A percentile compares a stretch with the other conserved stretches of the same genome.
These are phyloP conservation scores for Phyllotreta cruciferae DNA, from an alignment of 2,888 invertebrate species.

Conservation along the genomic window DNA sequence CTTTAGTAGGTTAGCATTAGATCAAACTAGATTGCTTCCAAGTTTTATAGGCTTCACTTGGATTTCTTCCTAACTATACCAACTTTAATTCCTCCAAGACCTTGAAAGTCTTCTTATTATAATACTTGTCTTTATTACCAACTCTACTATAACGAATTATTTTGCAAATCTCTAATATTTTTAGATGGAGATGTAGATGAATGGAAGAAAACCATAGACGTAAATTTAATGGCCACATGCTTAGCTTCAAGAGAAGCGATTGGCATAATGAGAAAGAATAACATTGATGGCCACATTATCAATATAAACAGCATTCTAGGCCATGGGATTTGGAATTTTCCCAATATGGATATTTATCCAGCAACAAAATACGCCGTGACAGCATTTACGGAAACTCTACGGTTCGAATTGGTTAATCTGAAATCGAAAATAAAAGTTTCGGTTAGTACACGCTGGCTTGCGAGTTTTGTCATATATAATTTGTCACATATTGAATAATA, in stretches of 20 bases:
- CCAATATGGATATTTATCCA: constrained; percentile 12
- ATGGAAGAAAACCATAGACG: constrained; percentile 42
- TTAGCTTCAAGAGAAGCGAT: constrained; percentile 7
- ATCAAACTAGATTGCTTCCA: too few species aligned
- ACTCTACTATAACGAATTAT: too few species aligned
- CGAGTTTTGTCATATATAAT: too few species aligned
- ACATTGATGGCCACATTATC: constrained; percentile 29
- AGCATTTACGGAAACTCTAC: constrained; percentile 12
- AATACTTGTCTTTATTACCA: too few species aligned
- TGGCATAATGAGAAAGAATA: constrained; percentile 20
- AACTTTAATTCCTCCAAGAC: too few species aligned
- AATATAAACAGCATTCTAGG: constrained; percentile 32
- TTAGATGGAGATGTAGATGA: constrained; percentile 43
- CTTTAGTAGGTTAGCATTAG: constrained; percentile 25
- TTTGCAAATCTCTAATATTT: constrained; percentile 33
- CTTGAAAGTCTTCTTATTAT: too few species aligned
- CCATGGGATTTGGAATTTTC: background rate
- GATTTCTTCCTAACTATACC: too few species aligned
- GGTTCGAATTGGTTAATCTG: constrained; percentile 3
- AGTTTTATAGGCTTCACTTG: too few species aligned
- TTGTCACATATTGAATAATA: too few species aligned
- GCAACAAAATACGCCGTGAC: constrained; percentile 21
- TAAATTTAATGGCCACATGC: constrained; percentile 41
- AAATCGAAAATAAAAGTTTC: constrained; percentile 18
- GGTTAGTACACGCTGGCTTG: background rate